Conservation (phyloP, 2,797 vertebrate species). For the Etheostoma perlongum region DNA sequence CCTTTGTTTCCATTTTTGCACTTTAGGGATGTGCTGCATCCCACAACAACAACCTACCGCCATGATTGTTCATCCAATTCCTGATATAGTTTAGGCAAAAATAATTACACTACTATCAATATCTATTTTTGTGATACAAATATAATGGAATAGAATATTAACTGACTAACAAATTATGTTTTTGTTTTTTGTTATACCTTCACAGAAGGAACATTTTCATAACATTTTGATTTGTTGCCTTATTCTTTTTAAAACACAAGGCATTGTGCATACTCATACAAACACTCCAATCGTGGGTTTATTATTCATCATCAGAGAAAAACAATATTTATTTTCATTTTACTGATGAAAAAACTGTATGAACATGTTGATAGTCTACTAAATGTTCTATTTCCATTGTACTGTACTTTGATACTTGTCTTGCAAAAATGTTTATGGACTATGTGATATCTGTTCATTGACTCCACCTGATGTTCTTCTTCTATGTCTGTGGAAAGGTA, state of each 20-base stretch:
- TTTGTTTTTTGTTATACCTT: conserved; percentile 32
- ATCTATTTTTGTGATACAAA: conserved; percentile 73
- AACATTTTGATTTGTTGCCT: conserved; percentile 74
- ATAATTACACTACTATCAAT: conserved; percentile 60
- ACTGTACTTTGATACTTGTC: conserved; percentile 79
- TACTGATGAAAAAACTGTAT: conserved; percentile 62
- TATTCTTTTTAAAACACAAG: conserved; percentile 69
- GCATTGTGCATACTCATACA: conserved; percentile 51
- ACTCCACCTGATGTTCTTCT: conserved; percentile 74
- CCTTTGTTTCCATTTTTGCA: conserved; percentile 75
- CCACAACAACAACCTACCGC: conserved; percentile 68
- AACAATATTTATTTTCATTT: conserved; percentile 75
- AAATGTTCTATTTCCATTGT: conserved; percentile 75
- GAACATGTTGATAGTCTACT: conserved; percentile 75
- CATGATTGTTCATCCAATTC: conserved; percentile 73
- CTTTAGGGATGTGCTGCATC: conserved; percentile 77
- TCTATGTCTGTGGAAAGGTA: conserved; percentile 80
- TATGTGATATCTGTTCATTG: conserved; percentile 74
- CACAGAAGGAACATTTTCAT: conserved; percentile 33
- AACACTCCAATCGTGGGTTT: conserved; percentile 24
- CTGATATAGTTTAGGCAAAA: conserved; percentile 42
- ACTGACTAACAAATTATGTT: conserved; percentile 44
- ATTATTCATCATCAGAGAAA: conserved; percentile 64
- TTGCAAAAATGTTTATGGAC: conserved; percentile 71
- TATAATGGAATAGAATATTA: conserved; percentile 42